Percentiles rank a stretch among this genome's conserved stretches.
phyloP scores from a whole-genome alignment of 2,113 vertebrate genomes.

The Dicentrarchus labrax region DNA sequence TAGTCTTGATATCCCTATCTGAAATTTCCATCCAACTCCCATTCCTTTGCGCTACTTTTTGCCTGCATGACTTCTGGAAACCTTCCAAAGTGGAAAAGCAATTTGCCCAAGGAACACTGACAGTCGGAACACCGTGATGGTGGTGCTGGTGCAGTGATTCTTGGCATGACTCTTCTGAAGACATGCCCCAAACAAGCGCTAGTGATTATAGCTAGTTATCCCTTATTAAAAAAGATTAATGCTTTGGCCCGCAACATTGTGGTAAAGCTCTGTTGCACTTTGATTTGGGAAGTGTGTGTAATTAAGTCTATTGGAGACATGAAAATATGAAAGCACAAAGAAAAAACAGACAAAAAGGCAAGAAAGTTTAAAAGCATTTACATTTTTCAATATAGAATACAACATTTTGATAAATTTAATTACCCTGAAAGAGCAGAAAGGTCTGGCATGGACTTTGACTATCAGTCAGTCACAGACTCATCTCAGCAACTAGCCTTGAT shows the following conservation, averaged over 20 bases:
- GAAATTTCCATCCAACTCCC: conserved; percentile 23
- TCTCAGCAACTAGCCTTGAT: conserved; percentile 18
- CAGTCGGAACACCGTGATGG: not conserved
- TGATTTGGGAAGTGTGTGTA: conserved; percentile 42
- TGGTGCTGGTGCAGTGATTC: conserved; percentile 23
- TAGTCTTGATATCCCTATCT: conserved; percentile 20
- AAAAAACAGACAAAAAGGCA: not conserved
- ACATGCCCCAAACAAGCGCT: conserved; percentile 53
- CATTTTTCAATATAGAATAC: not conserved
- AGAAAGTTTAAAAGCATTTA: conserved; percentile 3
- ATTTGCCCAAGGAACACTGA: conserved; percentile 17
- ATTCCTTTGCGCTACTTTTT: not conserved
- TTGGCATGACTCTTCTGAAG: conserved; percentile 57
- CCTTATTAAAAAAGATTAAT: conserved; percentile 71
- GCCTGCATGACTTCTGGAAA: conserved; percentile 31
- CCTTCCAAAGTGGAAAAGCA: conserved; percentile 40
- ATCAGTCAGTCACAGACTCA: conserved; percentile 20
- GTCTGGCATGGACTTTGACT: conserved; percentile 3
- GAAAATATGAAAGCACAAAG: conserved; percentile 20
- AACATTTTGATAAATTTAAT: not conserved
- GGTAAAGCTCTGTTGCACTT: conserved; percentile 42
- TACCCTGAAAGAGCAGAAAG: not conserved
- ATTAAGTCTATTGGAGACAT: conserved; percentile 17
- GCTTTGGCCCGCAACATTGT: conserved; percentile 24
- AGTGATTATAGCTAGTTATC: conserved; percentile 72